Percentiles rank a stretch among this genome's conserved stretches.
phyloP scores from a whole-genome alignment of 2,888 invertebrate species.

The Plusia festucae region DNA sequence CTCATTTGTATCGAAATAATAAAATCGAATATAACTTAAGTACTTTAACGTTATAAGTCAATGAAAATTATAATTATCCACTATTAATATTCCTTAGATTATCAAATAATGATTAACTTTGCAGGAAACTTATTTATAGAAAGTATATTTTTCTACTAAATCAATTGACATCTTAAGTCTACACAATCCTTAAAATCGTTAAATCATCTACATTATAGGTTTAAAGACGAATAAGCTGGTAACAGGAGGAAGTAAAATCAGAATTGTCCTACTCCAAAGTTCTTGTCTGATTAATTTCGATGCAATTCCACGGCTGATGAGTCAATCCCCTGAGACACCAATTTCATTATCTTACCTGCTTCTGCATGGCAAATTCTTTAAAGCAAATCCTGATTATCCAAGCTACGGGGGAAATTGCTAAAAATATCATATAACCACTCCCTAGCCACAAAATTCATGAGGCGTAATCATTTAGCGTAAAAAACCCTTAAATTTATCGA shows the following conservation, averaged over 20 bases:
- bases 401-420: too few relatives aligned
- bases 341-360: neutral
- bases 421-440: neutral
- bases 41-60: too few relatives aligned
- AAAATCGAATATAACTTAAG: too few relatives aligned
- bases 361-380: neutral
- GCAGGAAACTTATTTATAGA: too few relatives aligned
- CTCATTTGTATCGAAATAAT: too few relatives aligned
- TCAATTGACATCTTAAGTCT: too few relatives aligned
- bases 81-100: too few relatives aligned
- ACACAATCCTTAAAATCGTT: too few relatives aligned
- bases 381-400: neutral
- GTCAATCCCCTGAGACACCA: neutral
- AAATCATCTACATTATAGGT: too few relatives aligned
- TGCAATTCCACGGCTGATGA: neutral
- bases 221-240: neutral
- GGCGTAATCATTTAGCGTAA: constrained; percentile 10
- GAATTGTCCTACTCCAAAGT: neutral
- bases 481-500: constrained; percentile 19
- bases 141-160: too few relatives aligned
- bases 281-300: neutral
- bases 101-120: too few relatives aligned
- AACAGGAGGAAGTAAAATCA: neutral
- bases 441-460: neutral
- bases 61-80: too few relatives aligned